A percentile compares a stretch with the other conserved stretches of the same genome.
Evolutionary conservation across 2,113 vertebrate genomes (phyloP).

Genomic region (Brachypteracias leptosomus): DNA sequence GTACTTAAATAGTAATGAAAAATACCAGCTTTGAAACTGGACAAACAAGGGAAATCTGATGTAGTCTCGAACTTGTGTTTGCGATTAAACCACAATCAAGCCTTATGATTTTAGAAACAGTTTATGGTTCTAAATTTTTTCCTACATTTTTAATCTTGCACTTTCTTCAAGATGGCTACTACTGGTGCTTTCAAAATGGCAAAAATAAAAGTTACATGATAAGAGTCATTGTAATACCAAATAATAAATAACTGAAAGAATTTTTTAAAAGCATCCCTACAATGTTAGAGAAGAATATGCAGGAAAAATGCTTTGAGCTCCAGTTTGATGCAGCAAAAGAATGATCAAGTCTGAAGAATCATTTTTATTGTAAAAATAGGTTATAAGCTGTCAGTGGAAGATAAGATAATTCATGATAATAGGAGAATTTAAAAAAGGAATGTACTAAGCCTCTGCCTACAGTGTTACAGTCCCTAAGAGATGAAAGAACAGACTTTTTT

Average conservation of each 20-base stretch:
- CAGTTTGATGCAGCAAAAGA: neutral
- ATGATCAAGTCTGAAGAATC: neutral
- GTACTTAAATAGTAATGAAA: neutral
- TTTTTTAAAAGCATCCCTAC: neutral
- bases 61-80: neutral
- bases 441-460: neutral
- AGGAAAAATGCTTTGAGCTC: neutral
- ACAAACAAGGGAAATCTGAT: neutral
- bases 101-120: neutral
- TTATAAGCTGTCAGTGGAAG: neutral
- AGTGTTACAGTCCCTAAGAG: neutral
- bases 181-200: neutral
- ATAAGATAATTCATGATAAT: conserved; percentile 1
- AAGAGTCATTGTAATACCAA: neutral
- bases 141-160: neutral
- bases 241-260: neutral
- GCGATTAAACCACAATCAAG: neutral
- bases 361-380: neutral
- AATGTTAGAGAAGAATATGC: neutral
- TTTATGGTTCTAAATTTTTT: fast-evolving
- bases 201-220: neutral
- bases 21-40: neutral
- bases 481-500: neutral
- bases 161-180: neutral
- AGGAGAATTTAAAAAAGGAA: neutral